Evolutionary conservation across 2,888 invertebrate genomes (phyloP), one percentile per base, ranked within the genome.

Genomic region (Merodon equestris): DNA sequence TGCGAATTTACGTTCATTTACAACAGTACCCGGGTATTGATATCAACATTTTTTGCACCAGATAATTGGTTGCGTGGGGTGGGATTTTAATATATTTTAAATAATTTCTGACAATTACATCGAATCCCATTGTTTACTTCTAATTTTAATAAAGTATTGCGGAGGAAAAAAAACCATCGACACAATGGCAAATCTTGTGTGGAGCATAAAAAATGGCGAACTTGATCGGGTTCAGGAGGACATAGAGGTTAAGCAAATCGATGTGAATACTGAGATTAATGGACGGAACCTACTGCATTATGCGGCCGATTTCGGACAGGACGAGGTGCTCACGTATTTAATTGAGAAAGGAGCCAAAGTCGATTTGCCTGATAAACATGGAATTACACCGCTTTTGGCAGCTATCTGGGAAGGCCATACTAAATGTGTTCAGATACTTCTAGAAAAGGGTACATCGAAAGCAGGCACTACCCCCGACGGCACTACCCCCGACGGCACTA

Each of bases 331-430:
- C 81, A 92, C 95, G 87, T 97, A 95, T 89, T 91, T 99, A 82
- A 90, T 98, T 82, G 92, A 93, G 56, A 94, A 95, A 89, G 98
- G 98, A 83, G 98, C 97, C 51, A 93, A 97, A 90, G 94, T 97
- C 9, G 96, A 98, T 92, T 93, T 94, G 84, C 92, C 93, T 86
- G 98, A 98, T 88, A 97, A 97, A 90, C 96, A 98, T 91, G 97
- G 97, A 36, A 97, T 99, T 84, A 96, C 96, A 81, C 95, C 97
- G 36, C 90, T 99, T 53, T 89, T 98, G 84, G 97, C 98, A 83
- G 98, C 98, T 68, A 96, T 98, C 85, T 99, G 96, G 96, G 98
- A 99, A 90, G 97, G 97, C 18, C 98, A 98, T 87, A 95, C 94
- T 60, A 93, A 94, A 79, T 97, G 97, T 90, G 98, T 98, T 10